These are phyloP conservation scores for Tyrophagus putrescentiae DNA, from an alignment of 1,140 invertebrate species.

Conservation along the genomic window DNA sequence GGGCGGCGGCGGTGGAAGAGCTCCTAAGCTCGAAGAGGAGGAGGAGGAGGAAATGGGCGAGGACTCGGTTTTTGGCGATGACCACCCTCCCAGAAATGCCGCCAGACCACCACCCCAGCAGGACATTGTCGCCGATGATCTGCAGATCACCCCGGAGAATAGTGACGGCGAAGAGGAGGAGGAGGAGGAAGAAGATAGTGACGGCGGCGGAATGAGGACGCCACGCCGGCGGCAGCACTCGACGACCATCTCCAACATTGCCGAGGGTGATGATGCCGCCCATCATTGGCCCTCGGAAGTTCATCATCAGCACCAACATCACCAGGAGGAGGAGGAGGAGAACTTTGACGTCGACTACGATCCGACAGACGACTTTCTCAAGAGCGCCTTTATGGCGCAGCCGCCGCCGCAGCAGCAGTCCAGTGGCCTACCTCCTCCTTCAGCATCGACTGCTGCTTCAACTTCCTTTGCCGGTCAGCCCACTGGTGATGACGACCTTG, in stretches of 20 bases:
- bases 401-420: background rate
- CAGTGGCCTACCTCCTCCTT: background rate
- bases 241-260: background rate
- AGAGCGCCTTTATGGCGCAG: conserved; percentile 17
- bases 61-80: conserved; percentile 1
- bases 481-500: conserved; percentile 1
- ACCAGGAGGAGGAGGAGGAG: conserved; percentile 40
- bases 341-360: conserved; percentile 71
- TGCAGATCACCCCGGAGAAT: conserved; percentile 30
- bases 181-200: conserved; percentile 13
- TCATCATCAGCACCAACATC: background rate
- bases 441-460: background rate
- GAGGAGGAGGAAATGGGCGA: conserved; percentile 21
- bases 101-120: background rate
- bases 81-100: too few relatives aligned
- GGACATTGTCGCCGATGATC: conserved; percentile 29
- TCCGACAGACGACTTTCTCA: conserved; percentile 61
- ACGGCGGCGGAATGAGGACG: background rate
- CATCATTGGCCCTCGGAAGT: too few relatives aligned
- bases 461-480: background rate
- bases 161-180: conserved; percentile 23
- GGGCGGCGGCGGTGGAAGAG: conserved; percentile 22
- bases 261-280: background rate
- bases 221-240: background rate
- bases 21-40: conserved; percentile 6